A percentile compares a stretch with the other conserved stretches of the same genome.
Conservation (phyloP, 2,113 vertebrate genomes). For the Erinaceus europaeus region DNA sequence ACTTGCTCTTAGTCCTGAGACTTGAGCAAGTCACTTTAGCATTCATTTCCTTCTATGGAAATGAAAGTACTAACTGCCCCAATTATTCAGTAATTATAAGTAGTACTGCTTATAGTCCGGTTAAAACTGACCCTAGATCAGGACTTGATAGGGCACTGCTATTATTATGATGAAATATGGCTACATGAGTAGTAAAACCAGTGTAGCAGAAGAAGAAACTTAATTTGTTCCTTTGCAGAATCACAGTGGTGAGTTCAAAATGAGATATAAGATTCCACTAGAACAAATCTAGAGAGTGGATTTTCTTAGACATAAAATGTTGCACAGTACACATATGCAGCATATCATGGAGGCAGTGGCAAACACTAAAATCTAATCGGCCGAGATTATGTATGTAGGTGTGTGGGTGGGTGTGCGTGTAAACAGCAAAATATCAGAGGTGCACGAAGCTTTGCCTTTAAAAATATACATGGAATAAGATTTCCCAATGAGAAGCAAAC, state of each 20-base stretch:
- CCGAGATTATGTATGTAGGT: not conserved
- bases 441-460: not conserved
- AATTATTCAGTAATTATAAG: not conserved
- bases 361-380: not conserved
- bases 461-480: not conserved
- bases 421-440: not conserved
- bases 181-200: not conserved
- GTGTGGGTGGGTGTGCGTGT: not conserved
- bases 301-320: not conserved
- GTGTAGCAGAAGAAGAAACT: not conserved
- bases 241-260: not conserved
- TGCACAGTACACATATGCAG: accelerated
- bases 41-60: conserved; percentile 6
- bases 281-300: not conserved
- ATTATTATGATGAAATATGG: not conserved
- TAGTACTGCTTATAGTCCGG: not conserved
- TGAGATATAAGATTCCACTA: not conserved
- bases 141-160: not conserved
- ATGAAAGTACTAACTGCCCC: not conserved
- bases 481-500: not conserved
- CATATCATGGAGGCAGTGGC: not conserved
- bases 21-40: not conserved
- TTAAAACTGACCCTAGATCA: not conserved
- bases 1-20: not conserved
- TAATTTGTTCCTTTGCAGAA: not conserved